Percentiles rank a stretch among this genome's conserved stretches.
These are phyloP conservation scores for Dicyrtomina minuta DNA, from an alignment of 2,888 invertebrate species.

Conservation along the genomic window DNA sequence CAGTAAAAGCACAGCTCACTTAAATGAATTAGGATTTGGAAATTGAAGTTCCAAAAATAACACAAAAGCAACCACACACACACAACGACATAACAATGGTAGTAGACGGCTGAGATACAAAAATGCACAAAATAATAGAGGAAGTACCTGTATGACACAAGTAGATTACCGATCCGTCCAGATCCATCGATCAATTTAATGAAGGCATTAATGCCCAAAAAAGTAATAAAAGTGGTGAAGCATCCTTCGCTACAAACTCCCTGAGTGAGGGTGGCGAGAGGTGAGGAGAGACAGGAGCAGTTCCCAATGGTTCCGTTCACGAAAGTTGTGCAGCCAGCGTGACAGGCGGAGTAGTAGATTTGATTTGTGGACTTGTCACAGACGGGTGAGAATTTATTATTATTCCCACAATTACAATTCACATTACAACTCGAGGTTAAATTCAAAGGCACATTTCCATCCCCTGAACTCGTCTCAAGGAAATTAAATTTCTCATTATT, in stretches of 20 bases:
- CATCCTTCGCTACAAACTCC: conserved; percentile 45
- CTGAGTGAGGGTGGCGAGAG: conserved; percentile 31
- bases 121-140: conserved; percentile 16
- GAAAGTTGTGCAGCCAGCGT: conserved; percentile 65
- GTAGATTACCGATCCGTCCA: conserved; percentile 66
- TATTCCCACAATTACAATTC: conserved; percentile 60
- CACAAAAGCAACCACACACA: too few species aligned
- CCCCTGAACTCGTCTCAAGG: background rate
- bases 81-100: too few species aligned
- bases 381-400: conserved; percentile 65
- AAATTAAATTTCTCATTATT: conserved; percentile 20
- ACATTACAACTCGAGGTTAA: conserved; percentile 55
- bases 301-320: conserved; percentile 33
- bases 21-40: too few species aligned
- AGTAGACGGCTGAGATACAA: too few species aligned
- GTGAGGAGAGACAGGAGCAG: conserved; percentile 40
- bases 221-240: conserved; percentile 52
- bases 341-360: conserved; percentile 71
- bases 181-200: conserved; percentile 66
- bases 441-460: background rate
- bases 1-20: too few species aligned
- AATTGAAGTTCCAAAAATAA: too few species aligned
- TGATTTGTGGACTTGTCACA: conserved; percentile 63
- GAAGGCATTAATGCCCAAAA: conserved; percentile 55
- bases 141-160: conserved; percentile 64